A percentile compares a stretch with the other conserved stretches of the same genome.
Evolutionary conservation across 35 echinoderm and acorn worm species (phyloP).

Genomic region (Ophiothrix spiculata): DNA sequence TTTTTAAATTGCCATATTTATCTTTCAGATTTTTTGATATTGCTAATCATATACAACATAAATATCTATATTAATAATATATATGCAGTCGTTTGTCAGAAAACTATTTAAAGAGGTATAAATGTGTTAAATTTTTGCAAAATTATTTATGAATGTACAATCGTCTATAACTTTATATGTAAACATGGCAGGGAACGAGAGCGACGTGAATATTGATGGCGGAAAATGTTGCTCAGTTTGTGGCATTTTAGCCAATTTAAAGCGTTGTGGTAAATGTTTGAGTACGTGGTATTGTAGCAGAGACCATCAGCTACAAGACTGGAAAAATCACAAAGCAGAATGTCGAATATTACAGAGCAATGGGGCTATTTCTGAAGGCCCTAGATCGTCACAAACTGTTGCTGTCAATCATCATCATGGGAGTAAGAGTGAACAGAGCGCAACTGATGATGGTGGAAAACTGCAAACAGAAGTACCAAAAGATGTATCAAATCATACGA

Average conservation of each 20-base stretch:
- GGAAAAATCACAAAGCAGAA: slow-evolving; percentile 61
- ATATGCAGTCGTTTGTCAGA: no score
- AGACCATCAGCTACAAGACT: slow-evolving; percentile 79
- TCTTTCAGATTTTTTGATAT: no score
- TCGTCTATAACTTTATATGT: not conserved
- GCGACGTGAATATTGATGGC: not conserved
- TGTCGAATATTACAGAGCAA: slow-evolving; percentile 37
- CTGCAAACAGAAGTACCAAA: not conserved
- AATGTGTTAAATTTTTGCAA: no score
- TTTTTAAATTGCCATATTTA: no score
- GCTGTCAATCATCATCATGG: no score
- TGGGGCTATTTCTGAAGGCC: not conserved
- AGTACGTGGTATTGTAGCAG: slow-evolving; percentile 56
- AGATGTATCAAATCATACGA: not conserved
- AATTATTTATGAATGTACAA: not conserved
- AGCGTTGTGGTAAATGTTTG: slow-evolving; percentile 59
- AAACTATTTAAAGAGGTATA: no score
- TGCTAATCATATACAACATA: no score
- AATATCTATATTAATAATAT: no score
- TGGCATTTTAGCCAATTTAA: slow-evolving; percentile 36
- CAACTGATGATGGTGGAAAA: not conserved
- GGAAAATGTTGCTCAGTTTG: slow-evolving; percentile 27
- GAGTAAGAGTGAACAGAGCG: not conserved
- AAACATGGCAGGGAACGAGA: not conserved
- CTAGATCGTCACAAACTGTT: not conserved